Percentiles rank a stretch among this genome's conserved stretches.
These are phyloP conservation scores for Campylorhamphus procurvoides DNA, from an alignment of 2,113 vertebrate species.

Conservation along the genomic window DNA sequence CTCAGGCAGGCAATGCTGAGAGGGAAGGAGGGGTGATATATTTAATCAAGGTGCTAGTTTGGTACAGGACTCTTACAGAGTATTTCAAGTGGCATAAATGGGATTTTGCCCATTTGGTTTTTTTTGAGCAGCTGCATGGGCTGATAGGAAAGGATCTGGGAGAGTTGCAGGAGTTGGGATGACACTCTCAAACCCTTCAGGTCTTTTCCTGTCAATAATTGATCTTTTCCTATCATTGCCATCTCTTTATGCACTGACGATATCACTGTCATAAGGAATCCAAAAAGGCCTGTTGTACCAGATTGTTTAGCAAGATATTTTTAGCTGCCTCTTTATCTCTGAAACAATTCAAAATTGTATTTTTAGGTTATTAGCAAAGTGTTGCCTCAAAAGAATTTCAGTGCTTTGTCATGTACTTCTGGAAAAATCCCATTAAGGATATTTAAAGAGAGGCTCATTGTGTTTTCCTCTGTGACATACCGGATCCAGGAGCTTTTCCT, in stretches of 20 bases:
- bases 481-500: neutral
- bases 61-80: neutral
- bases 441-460: neutral
- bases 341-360: slow-evolving; percentile 45
- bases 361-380: slow-evolving; percentile 59
- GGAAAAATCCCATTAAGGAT: neutral
- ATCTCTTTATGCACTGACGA: neutral
- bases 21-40: neutral
- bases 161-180: neutral
- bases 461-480: neutral
- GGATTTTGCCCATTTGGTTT: neutral
- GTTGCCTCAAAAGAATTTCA: slow-evolving; percentile 22
- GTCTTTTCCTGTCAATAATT: neutral
- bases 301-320: slow-evolving; percentile 51
- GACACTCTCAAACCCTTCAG: neutral
- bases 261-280: neutral
- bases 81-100: neutral
- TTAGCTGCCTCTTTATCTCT: slow-evolving; percentile 31
- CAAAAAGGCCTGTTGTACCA: neutral
- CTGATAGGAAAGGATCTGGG: neutral
- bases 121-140: neutral
- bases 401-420: slow-evolving; percentile 33
- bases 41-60: neutral
- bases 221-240: neutral
- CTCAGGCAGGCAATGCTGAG: fast-evolving